Evolutionary conservation across 2,113 vertebrate species (phyloP).

Genomic region (Smithornis capensis): DNA sequence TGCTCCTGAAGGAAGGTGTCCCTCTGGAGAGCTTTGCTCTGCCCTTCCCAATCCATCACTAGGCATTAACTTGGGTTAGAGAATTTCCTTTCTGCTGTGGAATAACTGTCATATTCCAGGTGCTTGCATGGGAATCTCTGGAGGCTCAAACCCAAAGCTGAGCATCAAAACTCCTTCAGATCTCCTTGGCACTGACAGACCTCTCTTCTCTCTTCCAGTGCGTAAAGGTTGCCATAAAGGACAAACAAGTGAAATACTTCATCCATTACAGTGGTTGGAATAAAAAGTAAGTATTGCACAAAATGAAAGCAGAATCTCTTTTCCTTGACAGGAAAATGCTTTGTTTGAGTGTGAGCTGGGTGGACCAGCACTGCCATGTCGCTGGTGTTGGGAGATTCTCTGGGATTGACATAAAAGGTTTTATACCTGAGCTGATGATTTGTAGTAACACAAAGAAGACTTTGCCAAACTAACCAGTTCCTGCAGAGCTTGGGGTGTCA

Average conservation of each 20-base stretch:
- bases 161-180: neutral
- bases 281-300: slow-evolving; percentile 91
- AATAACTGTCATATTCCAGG: neutral
- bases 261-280: slow-evolving; percentile 99
- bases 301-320: neutral
- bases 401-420: fast-evolving
- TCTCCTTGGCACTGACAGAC: neutral
- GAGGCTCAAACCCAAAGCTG: neutral
- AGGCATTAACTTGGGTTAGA: neutral
- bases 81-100: neutral
- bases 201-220: slow-evolving; percentile 80
- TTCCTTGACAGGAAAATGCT: neutral
- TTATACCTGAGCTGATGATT: neutral
- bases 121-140: neutral
- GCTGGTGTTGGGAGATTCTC: neutral
- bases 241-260: slow-evolving; percentile 99
- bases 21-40: neutral
- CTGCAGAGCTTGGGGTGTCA: neutral
- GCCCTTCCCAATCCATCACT: neutral
- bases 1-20: neutral
- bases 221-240: slow-evolving; percentile 98
- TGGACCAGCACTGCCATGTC: neutral
- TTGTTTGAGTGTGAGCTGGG: neutral
- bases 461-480: neutral
- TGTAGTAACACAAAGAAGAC: neutral